Percentiles rank a stretch among this genome's conserved stretches.
Evolutionary conservation across 2,888 invertebrate genomes (phyloP).

Genomic region (Lottia gigantea): DNA sequence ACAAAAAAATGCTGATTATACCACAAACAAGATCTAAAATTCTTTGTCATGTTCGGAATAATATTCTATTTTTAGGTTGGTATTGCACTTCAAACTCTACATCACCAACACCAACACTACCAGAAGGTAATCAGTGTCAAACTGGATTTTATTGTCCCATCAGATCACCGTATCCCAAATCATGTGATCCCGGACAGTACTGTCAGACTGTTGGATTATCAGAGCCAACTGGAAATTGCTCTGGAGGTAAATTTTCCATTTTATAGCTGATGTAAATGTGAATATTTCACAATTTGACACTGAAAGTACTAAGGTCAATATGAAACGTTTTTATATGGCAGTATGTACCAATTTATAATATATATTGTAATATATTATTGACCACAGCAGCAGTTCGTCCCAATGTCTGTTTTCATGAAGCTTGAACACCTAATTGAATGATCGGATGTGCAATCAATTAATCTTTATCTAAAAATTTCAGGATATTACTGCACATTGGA

Average conservation of each 20-base stretch:
- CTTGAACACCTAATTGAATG: too few species aligned
- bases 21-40: too few species aligned
- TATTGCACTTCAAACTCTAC: constrained; percentile 57
- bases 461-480: constrained; percentile 22
- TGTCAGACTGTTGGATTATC: constrained; percentile 55
- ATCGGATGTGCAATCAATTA: too few species aligned
- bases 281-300: too few species aligned
- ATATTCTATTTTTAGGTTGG: constrained; percentile 54
- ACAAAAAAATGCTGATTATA: neutral
- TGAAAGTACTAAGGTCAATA: too few species aligned
- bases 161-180: constrained; percentile 42
- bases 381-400: too few species aligned
- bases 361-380: too few species aligned
- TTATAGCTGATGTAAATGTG: too few species aligned
- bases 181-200: constrained; percentile 55
- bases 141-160: constrained; percentile 58
- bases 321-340: too few species aligned
- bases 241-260: constrained; percentile 46
- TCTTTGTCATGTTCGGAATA: too few species aligned
- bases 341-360: too few species aligned
- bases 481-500: constrained; percentile 58
- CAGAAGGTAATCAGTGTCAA: constrained; percentile 60
- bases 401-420: too few species aligned
- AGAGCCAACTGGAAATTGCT: constrained; percentile 59
- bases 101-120: constrained; percentile 41